These are phyloP conservation scores for Macrotrachela quadricornifera DNA, from an alignment of 1,140 invertebrate species.

Conservation along the genomic window DNA sequence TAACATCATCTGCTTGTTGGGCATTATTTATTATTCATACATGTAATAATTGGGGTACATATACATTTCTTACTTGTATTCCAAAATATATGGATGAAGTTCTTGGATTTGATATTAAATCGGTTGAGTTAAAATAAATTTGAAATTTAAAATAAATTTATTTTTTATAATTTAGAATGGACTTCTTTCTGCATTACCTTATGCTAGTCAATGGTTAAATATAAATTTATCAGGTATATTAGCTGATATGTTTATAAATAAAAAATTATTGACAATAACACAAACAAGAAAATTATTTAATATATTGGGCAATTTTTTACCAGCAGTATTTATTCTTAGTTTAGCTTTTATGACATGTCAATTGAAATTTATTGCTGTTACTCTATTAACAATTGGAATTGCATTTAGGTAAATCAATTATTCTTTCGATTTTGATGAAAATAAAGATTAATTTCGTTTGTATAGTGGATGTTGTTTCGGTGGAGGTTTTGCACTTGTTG, in stretches of 20 bases:
- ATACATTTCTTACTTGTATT: slow-evolving; percentile 34
- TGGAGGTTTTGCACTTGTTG: slow-evolving; percentile 62
- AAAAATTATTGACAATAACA: neutral
- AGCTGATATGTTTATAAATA: slow-evolving; percentile 2
- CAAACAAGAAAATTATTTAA: too few relatives aligned
- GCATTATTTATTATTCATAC: slow-evolving; percentile 74
- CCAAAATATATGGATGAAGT: slow-evolving; percentile 29
- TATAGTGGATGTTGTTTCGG: neutral
- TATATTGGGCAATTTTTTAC: too few relatives aligned
- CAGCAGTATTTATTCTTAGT: too few relatives aligned
- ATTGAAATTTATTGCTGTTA: too few relatives aligned
- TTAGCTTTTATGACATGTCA: too few relatives aligned
- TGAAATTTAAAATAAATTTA: too few relatives aligned
- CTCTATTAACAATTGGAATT: too few relatives aligned
- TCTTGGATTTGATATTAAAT: slow-evolving; percentile 23
- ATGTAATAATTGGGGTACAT: slow-evolving; percentile 59
- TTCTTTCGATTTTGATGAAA: too few relatives aligned
- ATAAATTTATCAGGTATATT: neutral
- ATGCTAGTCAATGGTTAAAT: neutral
- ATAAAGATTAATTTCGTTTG: neutral
- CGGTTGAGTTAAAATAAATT: too few relatives aligned
- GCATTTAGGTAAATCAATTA: too few relatives aligned
- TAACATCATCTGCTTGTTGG: slow-evolving; percentile 64
- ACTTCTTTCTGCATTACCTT: slow-evolving; percentile 7
- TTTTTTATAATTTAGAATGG: too few relatives aligned